Evolutionary conservation across 2,797 vertebrate species (phyloP).

Genomic region (Hylomyscus alleni): DNA sequence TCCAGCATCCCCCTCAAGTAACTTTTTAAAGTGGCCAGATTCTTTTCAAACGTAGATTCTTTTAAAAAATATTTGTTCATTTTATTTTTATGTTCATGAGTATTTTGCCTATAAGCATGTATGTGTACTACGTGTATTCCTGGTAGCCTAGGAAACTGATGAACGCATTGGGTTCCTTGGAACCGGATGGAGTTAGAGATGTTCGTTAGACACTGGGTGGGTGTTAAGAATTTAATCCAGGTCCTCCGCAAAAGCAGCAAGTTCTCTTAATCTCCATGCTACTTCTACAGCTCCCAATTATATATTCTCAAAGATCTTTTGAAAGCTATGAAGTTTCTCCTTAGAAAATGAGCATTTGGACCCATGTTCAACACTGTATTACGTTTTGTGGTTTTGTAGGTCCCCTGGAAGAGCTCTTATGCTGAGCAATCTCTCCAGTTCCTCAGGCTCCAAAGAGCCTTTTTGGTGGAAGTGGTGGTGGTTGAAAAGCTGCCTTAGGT

Average conservation of each 20-base stretch:
- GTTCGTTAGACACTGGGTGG: neutral
- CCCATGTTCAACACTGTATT: neutral
- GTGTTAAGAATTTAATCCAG: neutral
- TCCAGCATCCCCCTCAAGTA: neutral
- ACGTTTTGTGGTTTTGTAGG: neutral
- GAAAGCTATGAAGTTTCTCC: neutral
- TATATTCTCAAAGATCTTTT: slow-evolving; percentile 1
- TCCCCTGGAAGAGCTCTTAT: neutral
- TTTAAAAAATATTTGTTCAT: neutral
- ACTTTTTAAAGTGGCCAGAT: slow-evolving; percentile 42
- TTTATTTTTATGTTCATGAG: neutral
- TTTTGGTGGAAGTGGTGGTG: neutral
- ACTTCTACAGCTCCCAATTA: neutral
- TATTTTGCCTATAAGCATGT: neutral
- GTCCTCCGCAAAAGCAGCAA: neutral
- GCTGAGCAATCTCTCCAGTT: neutral
- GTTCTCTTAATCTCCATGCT: neutral
- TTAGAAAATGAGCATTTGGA: slow-evolving; percentile 48
- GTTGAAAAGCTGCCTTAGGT: neutral
- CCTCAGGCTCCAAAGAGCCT: neutral
- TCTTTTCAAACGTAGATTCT: neutral
- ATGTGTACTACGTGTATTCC: neutral
- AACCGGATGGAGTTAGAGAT: neutral
- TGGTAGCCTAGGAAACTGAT: neutral
- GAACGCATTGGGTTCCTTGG: neutral